Evolutionary conservation across 2,797 vertebrate genomes (phyloP).

Genomic region (Otus scops): DNA sequence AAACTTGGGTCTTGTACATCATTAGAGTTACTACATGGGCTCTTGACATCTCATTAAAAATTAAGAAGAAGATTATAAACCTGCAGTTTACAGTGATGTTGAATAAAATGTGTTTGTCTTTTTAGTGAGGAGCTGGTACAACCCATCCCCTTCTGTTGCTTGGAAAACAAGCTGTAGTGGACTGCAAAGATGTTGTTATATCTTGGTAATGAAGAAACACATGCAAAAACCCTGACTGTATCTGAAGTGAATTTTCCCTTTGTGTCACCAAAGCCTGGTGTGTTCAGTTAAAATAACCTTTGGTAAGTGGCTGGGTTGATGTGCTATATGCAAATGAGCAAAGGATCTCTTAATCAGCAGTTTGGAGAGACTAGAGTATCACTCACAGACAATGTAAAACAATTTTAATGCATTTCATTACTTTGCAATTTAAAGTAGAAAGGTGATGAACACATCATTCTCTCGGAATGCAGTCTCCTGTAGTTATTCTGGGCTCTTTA

Average conservation of each 20-base stretch:
- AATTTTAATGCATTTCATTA: background rate
- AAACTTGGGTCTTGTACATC: background rate
- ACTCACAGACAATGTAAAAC: background rate
- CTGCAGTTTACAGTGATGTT: background rate
- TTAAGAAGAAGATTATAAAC: background rate
- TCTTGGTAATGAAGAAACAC: background rate
- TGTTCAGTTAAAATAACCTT: background rate
- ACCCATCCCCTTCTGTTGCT: background rate
- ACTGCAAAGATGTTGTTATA: background rate
- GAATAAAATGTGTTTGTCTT: background rate
- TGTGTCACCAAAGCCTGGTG: background rate
- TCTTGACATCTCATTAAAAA: background rate
- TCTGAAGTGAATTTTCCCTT: background rate
- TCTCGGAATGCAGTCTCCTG: background rate
- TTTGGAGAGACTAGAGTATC: background rate
- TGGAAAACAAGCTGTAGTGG: background rate
- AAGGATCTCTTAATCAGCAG: constrained; percentile 30
- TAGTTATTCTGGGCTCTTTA: background rate
- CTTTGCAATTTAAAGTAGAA: background rate
- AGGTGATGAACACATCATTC: background rate
- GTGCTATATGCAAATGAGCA: background rate
- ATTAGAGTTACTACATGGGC: background rate
- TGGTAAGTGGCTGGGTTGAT: background rate
- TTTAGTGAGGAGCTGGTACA: background rate
- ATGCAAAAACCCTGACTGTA: accelerated